These are phyloP conservation scores for Eulacestoma nigropectus DNA, from an alignment of 2,113 vertebrate genomes.

Conservation along the genomic window DNA sequence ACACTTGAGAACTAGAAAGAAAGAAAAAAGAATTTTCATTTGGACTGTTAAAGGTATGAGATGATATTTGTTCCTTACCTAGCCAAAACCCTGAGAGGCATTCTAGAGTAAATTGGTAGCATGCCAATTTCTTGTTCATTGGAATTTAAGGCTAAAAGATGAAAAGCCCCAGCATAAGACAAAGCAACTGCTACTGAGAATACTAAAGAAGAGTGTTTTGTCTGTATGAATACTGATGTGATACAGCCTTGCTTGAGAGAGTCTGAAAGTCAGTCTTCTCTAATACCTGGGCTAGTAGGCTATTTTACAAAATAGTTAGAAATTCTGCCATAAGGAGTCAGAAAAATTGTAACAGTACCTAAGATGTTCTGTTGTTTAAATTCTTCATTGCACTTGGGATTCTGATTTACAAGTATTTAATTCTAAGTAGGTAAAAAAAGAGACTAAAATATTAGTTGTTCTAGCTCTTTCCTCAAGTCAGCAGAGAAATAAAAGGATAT, in stretches of 20 bases:
- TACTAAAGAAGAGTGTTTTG: not conserved
- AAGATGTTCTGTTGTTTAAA: not conserved
- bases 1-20: not conserved
- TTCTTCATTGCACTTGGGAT: not conserved
- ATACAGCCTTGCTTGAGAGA: not conserved
- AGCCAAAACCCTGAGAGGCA: not conserved
- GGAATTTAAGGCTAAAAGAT: slow-evolving; percentile 11
- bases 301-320: not conserved
- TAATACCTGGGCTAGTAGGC: not conserved
- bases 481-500: not conserved
- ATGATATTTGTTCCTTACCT: not conserved
- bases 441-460: not conserved
- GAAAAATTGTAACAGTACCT: not conserved
- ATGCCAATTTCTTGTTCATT: not conserved
- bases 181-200: not conserved
- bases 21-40: not conserved
- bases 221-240: not conserved
- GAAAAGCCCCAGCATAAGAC: not conserved
- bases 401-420: not conserved
- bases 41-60: not conserved
- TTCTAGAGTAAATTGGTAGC: not conserved
- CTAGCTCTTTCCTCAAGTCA: not conserved
- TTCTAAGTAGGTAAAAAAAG: not conserved
- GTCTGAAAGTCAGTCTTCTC: not conserved
- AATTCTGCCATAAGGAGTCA: not conserved